Conservation (phyloP, 2,797 vertebrate genomes). For the Danio kyathit region DNA sequence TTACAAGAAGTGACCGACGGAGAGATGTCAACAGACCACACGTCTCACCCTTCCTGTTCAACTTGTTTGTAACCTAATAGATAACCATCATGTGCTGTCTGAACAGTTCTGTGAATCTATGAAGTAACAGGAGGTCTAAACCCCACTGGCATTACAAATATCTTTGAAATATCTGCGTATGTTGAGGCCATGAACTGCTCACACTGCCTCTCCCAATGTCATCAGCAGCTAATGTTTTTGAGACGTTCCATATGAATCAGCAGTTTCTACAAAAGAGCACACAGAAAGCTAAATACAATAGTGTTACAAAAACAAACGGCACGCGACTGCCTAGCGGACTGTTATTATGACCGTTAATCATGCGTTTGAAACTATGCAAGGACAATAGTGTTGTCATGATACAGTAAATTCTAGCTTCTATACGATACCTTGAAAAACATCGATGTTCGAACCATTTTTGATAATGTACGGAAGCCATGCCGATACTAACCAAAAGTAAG, state of each 20-base stretch:
- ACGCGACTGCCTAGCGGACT: neutral
- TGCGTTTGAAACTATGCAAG: neutral
- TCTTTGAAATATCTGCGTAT: neutral
- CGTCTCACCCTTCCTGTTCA: neutral
- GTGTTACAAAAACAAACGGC: neutral
- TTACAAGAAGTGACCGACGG: neutral
- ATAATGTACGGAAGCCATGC: too few species aligned
- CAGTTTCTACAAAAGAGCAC: neutral
- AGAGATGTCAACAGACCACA: neutral
- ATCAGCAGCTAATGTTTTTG: neutral
- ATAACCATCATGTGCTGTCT: neutral
- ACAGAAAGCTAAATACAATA: neutral
- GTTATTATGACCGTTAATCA: neutral
- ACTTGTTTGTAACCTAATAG: slow-evolving; percentile 12
- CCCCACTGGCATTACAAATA: neutral
- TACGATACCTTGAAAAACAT: too few species aligned
- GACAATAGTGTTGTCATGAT: neutral
- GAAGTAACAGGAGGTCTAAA: neutral
- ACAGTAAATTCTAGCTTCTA: too few species aligned
- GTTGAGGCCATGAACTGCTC: neutral
- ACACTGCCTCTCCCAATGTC: neutral
- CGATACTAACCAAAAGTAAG: too few species aligned
- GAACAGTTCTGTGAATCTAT: neutral
- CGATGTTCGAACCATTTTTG: too few species aligned
- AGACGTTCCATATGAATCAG: neutral